Evolutionary conservation across 2,797 vertebrate species (phyloP), one percentile per base, ranked within the genome.

Genomic region (Bradypodion pumilum): DNA sequence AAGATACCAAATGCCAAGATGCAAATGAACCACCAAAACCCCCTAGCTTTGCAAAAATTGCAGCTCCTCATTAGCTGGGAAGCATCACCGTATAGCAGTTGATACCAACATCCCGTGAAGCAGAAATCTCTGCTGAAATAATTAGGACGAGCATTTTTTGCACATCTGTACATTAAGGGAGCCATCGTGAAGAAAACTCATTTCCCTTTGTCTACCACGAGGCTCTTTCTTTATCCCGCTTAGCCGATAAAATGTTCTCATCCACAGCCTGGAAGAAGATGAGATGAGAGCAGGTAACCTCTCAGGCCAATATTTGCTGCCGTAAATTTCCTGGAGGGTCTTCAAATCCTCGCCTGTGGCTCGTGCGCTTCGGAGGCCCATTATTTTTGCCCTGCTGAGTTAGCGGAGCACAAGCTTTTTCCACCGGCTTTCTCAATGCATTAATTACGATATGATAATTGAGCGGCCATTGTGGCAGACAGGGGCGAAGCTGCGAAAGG

Each of bases 371-470:
- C 21, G 10, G 78, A 62, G 65, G 49, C 27, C 25, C n/a, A 81
- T 81, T 76, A 60, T 44, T 63, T 62, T n/a, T 16, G 23, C 65
- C 5, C 35, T 70, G 78, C 78, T 85, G 84, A 85, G 73, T 32
- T 76, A 69, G 59, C 84, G 81, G 52, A 0, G 40, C 72, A 10
- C n/a, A 79, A 84, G 2, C 77, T 81, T 81, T 27, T 59, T 69
- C 42, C n/a, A n/a, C n/a, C n/a, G 2, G 2, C 80, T 91, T 82
- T 85, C 81, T 80, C 62, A 83, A 65, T 77, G 82, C 49, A 75
- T 60, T 78, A 85, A 82, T 83, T 84, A 86, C 35, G 0, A 0
- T 62, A 74, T 29, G 12, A 63, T 87, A 25, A 52, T 89, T 90
- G 82, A 77, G 73, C 78, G 21, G 83, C 75, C 80, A 82, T 80